These are phyloP conservation scores for Megamerina dolium DNA, from an alignment of 2,888 invertebrate genomes.

Conservation along the genomic window DNA sequence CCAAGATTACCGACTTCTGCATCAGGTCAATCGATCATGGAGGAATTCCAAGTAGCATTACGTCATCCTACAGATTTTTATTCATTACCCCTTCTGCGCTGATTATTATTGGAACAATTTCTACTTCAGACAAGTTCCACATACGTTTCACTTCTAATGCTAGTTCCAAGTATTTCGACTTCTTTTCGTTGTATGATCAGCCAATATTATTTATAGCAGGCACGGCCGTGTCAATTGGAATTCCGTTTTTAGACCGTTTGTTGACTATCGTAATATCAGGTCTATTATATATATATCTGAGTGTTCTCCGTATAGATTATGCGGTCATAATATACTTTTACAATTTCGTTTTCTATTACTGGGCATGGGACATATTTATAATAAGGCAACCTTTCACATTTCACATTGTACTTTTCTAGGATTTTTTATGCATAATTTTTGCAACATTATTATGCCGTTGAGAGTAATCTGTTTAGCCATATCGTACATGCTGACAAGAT, in stretches of 20 bases:
- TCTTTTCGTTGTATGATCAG: not conserved
- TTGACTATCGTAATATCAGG: not conserved
- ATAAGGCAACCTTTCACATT: not conserved
- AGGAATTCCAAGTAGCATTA: too few species aligned
- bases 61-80: too few species aligned
- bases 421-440: not conserved
- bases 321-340: not conserved
- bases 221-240: not conserved
- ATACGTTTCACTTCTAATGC: not conserved
- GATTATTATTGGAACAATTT: not conserved
- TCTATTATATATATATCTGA: not conserved
- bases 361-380: not conserved
- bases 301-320: not conserved
- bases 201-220: not conserved
- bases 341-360: not conserved
- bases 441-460: too few species aligned
- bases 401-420: not conserved
- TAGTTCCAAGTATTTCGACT: not conserved
- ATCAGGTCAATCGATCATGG: too few species aligned
- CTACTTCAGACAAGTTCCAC: not conserved
- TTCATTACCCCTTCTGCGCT: too few species aligned
- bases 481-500: too few species aligned
- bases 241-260: not conserved
- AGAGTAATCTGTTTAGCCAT: not conserved
- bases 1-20: too few species aligned